Conservation (phyloP, 2,888 invertebrate genomes). For the Synanthedon tipuliformis region DNA sequence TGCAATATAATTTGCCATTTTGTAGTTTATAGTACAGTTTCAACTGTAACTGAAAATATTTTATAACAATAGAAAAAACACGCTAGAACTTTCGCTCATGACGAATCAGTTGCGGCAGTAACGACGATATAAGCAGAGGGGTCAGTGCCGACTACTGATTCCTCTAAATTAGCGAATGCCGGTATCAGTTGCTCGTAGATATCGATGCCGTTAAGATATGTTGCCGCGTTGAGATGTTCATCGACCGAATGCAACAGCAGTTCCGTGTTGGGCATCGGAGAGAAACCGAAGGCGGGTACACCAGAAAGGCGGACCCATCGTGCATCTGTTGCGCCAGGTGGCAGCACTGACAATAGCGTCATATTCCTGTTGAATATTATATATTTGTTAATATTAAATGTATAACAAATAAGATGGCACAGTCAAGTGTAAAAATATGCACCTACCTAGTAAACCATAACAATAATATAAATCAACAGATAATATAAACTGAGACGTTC, state of each 20-base stretch:
- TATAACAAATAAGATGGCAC: too few relatives aligned
- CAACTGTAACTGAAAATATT: too few relatives aligned
- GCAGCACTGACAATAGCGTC: conserved; percentile 72
- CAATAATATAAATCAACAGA: too few relatives aligned
- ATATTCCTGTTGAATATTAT: conserved; percentile 55
- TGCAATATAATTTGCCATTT: too few relatives aligned
- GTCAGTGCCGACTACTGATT: not conserved
- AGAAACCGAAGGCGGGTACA: conserved; percentile 84
- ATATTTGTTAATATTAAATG: too few relatives aligned
- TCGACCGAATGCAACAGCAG: conserved; percentile 85
- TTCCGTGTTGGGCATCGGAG: conserved; percentile 84
- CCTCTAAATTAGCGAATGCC: not conserved
- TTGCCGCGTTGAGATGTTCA: conserved; percentile 77
- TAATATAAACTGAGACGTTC: too few relatives aligned
- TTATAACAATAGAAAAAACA: too few relatives aligned
- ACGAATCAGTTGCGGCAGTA: not conserved
- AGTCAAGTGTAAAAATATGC: too few relatives aligned
- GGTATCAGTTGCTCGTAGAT: conserved; percentile 71
- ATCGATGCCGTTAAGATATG: conserved; percentile 79
- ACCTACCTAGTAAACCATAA: too few relatives aligned
- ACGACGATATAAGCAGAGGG: not conserved
- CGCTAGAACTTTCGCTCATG: too few relatives aligned
- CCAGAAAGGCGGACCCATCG: conserved; percentile 79
- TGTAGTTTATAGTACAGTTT: too few relatives aligned
- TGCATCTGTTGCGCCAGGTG: conserved; percentile 87